Evolutionary conservation across 2,113 vertebrate genomes (phyloP), one percentile per base, ranked within the genome.

Genomic region (Cavia aperea): DNA sequence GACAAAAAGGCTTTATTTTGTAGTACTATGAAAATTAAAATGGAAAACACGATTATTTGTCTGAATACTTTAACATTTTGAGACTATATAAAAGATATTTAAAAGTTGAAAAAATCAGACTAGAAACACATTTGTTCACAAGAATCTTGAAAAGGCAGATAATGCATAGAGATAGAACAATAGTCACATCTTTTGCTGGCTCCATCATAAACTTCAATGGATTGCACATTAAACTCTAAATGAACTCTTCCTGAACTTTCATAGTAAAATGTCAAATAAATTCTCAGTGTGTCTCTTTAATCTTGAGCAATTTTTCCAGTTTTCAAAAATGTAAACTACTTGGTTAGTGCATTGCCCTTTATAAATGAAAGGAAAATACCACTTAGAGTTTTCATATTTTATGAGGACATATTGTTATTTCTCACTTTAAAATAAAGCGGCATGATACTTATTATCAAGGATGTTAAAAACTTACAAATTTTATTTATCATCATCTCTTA

Each of bases 221-320:
- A 91, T 79, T 43, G 88, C 89, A 94, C 89, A 93, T 83, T 92
- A 94, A 95, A 95, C 46, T 94, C 39, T 65, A 96, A 93, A 88
- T 31, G 46, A 95, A 97, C 68, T 94, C 10, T 81, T 96, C 81
- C 77, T 95, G 85, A 96, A 96, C 43, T 96, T 96, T 92, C 39
- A 88, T 94, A 90, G 94, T 86, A 93, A 96, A 96, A 94, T 91
- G 24, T 14, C 66, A 90, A 87, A 29, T 26, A 4, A 89, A 85
- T 49, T 94, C 4, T 16, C 51, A 77, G 56, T 77, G 92, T 89
- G 24, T n/a, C 29, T 95, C 1, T 88, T 95, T 93, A 82, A 66
- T 87, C 19, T 58, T 77, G 8, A 89, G 13, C 24, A 89, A 13
- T 16, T 93, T 49, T 82, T 91, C 95, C 18, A 95, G 31, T 88